Conservation (phyloP, 1,140 invertebrate species). For the Epicauta chinensis region DNA sequence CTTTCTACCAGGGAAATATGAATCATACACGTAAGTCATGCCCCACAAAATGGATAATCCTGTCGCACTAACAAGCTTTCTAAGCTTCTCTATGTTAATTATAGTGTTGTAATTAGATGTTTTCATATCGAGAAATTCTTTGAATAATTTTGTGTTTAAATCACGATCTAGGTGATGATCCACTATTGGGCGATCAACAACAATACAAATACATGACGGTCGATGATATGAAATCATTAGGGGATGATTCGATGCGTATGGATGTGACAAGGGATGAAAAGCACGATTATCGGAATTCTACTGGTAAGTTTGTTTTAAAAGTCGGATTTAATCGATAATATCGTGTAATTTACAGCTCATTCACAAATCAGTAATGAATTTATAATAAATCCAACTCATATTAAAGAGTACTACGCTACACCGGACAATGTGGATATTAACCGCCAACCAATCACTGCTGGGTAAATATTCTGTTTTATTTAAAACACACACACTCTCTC, state of each 20-base stretch:
- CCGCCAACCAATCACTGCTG: slow-evolving; percentile 75
- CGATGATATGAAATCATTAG: slow-evolving; percentile 75
- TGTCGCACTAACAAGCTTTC: slow-evolving; percentile 16
- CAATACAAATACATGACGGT: slow-evolving; percentile 84
- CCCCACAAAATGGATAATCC: not conserved
- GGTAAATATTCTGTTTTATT: slow-evolving; percentile 54
- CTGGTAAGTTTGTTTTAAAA: slow-evolving; percentile 36
- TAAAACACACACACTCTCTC: slow-evolving; percentile 25
- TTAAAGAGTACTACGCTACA: slow-evolving; percentile 43
- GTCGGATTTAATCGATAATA: too few relatives aligned
- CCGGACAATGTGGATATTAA: slow-evolving; percentile 83
- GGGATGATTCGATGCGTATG: slow-evolving; percentile 69
- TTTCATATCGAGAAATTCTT: too few relatives aligned
- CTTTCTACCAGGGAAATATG: slow-evolving; percentile 72
- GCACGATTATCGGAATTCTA: slow-evolving; percentile 41
- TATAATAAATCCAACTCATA: slow-evolving; percentile 45
- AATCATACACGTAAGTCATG: slow-evolving; percentile 68
- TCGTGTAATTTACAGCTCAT: slow-evolving; percentile 39
- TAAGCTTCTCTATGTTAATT: slow-evolving; percentile 11
- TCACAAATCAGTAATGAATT: slow-evolving; percentile 44
- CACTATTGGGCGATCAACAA: slow-evolving; percentile 69
- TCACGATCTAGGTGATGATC: slow-evolving; percentile 73
- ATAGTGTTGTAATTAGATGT: too few relatives aligned
- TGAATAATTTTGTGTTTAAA: too few relatives aligned
- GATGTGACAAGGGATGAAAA: slow-evolving; percentile 67